Evolutionary conservation across 2,797 vertebrate genomes (phyloP).

Genomic region (Pogonophryne albipinna): DNA sequence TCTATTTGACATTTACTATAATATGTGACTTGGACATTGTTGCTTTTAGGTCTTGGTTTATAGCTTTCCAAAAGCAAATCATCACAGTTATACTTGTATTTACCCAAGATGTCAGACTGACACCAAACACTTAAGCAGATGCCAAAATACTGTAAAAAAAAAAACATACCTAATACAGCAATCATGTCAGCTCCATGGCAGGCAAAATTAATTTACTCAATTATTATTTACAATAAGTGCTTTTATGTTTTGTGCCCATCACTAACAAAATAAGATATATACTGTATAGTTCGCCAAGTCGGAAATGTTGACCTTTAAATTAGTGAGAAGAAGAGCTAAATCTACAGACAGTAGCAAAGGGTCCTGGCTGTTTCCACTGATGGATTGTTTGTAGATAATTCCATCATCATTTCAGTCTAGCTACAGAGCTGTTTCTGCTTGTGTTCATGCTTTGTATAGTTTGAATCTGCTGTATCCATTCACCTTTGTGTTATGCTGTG

Average conservation of each 20-base stretch:
- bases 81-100: constrained; percentile 29
- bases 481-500: not conserved
- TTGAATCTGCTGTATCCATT: constrained; percentile 1
- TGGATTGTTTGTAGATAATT: not conserved
- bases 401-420: constrained; percentile 12
- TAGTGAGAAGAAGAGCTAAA: not conserved
- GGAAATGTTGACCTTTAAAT: constrained; percentile 5
- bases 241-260: not conserved
- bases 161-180: not conserved
- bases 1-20: constrained; percentile 23
- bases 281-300: not conserved
- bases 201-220: not conserved
- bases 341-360: not conserved
- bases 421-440: not conserved
- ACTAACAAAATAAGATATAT: not conserved
- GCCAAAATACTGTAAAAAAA: constrained; percentile 1
- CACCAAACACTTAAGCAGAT: constrained; percentile 18
- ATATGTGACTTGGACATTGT: constrained; percentile 21
- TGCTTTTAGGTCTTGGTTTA: constrained; percentile 37
- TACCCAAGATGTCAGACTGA: constrained; percentile 11
- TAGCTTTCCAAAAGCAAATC: constrained; percentile 24
- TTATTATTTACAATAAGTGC: not conserved
- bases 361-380: not conserved
- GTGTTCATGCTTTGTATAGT: not conserved
- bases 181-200: constrained; percentile 12